Conservation (phyloP, 2,113 vertebrate genomes). For the Ciconia stormi region DNA sequence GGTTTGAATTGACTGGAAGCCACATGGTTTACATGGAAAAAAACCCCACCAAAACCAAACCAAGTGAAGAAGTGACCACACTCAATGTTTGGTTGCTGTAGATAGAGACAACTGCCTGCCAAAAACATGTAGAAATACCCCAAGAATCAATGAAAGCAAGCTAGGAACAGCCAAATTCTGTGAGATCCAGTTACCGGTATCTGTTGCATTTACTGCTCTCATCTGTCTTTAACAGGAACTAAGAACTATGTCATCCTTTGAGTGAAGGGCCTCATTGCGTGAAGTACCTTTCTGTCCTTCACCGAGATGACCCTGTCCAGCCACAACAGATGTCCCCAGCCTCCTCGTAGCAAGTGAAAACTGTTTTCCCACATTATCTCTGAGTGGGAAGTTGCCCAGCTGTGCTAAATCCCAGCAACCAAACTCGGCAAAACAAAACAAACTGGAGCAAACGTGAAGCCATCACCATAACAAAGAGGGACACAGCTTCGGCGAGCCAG, state of each 20-base stretch:
- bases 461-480: neutral
- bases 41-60: neutral
- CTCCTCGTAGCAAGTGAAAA: neutral
- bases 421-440: slow-evolving; percentile 13
- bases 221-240: neutral
- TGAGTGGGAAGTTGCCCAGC: neutral
- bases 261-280: neutral
- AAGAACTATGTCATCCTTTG: neutral
- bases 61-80: neutral
- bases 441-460: neutral
- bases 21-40: neutral
- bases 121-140: neutral
- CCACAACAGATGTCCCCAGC: neutral
- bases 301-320: neutral
- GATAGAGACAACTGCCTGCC: neutral
- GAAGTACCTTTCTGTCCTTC: neutral
- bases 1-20: neutral
- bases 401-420: slow-evolving; percentile 45
- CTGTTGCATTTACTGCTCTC: neutral
- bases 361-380: slow-evolving; percentile 10
- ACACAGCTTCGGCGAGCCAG: accelerated
- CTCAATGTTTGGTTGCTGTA: neutral
- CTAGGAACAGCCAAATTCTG: neutral
- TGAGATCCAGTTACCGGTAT: neutral
- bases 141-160: neutral